Base-by-base conservation (phyloP, 2,888 invertebrate genomes). In the Dryomyza anilis region DNA sequence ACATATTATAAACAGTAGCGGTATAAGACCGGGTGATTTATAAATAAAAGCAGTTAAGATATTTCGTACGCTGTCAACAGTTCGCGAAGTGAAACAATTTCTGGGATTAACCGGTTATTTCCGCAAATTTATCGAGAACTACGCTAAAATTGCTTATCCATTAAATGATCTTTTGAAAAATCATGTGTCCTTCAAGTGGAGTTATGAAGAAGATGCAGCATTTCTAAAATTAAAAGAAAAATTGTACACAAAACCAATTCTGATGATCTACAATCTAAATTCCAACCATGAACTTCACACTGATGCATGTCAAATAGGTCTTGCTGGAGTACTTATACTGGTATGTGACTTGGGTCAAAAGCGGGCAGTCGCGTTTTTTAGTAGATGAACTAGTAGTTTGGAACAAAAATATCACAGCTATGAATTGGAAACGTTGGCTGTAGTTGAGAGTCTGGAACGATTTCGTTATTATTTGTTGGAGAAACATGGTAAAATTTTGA, bases 381-480 rank as follows among this genome's bases (percentile, higher is more conserved):
- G 68, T 21, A 36, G 64, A 14, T 16, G 14, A 19, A 59, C 59
- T 19, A 52, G n/a, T 12, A 46, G 45, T 25, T 46, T 59, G 10
- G 55, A 59, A 48, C 53, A 57, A 52, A 36, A 52, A 19, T 68
- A 62, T n/a, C 66, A 68, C 56, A 64, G n/a, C n/a, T n/a, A n/a
- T n/a, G n/a, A n/a, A n/a, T n/a, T n/a, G n/a, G n/a, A n/a, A n/a
- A n/a, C n/a, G 63, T 29, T 66, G 63, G 64, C 68, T 50, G 68
- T 68, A 2, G 65, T 66, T 3, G 60, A 67, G 19, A 45, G 61
- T 10, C 19, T 67, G 7, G 62, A 63, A 23, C 55, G 66, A 36
- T 69, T 63, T 68, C 57, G 67, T 48, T 74, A 45, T 14, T 66
- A 65, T 57, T 43, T 63, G 2, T 29, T 69, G 10, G 69, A 64